Evolutionary conservation across 2,888 invertebrate genomes (phyloP), one percentile per base, ranked within the genome.

Genomic region (Ephialtes manifestator): DNA sequence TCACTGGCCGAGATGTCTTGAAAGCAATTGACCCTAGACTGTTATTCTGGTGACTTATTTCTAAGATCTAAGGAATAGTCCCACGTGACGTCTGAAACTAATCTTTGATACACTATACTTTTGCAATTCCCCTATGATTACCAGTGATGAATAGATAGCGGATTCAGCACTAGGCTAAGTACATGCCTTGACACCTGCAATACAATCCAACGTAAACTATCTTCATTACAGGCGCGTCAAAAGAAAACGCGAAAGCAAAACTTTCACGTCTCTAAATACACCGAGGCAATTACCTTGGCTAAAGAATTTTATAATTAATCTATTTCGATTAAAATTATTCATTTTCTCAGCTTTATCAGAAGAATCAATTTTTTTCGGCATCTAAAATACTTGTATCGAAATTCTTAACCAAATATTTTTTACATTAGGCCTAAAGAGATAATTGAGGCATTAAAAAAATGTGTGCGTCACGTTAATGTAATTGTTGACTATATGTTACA

Each of bases 251-350:
- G 68, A 70, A 71, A 60, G 60, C 39, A 24, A 46, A 63, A 79
- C 78, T 79, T 79, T 71, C 78, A 79, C 60, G 60, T 24, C 28
- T 48, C 24, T 11, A 74, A 74, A 43, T 46, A 28, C 11, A 31
- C 5, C 20, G 31, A 8, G 24, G 20, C 11, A 48, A 28, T 68
- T 48, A 15, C 46, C 48, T 48, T 15, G 68, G 28, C 24, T 68
- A 1, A 28, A 51, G 31, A 71, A 39, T 7, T 24, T 39, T 24
- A 46, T 74, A 13, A 51, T 82, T 55, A 53, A n/a, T n/a, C n/a
- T n/a, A 63, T 39, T 35, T 43, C 24, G 39, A 60, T 67, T 46
- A 11, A 31, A 2, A 31, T 31, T 31, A 31, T 31, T 31, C 5
- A 31, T 31, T 31, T 4, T 31, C 31, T 31, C 5, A 31, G 31